These are phyloP conservation scores for Amphilophus citrinellus DNA, from an alignment of 2,113 vertebrate species.

Conservation along the genomic window DNA sequence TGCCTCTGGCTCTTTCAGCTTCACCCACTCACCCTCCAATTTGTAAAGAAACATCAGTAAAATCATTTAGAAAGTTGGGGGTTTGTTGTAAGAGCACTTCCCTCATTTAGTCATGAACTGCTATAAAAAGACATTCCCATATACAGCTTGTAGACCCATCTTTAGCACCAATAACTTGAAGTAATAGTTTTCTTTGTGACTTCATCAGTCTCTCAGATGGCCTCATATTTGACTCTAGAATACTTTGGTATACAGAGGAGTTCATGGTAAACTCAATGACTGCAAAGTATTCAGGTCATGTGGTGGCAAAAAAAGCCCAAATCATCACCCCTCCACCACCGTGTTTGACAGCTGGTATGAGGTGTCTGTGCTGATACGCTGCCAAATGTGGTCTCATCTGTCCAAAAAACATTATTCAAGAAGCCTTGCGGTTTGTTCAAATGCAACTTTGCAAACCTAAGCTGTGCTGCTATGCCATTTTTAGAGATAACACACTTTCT, in stretches of 20 bases:
- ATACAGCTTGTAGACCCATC: neutral
- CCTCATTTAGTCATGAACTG: neutral
- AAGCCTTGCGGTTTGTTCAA: neutral
- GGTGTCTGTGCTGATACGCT: neutral
- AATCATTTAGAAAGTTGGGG: too few species aligned
- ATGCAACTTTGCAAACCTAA: slow-evolving; percentile 1
- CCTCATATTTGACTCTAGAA: neutral
- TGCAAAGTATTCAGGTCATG: neutral
- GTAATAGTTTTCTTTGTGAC: neutral
- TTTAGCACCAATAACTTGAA: neutral
- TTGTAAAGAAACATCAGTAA: neutral
- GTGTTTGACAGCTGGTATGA: neutral
- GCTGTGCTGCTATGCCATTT: neutral
- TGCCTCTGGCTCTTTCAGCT: neutral
- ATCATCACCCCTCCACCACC: neutral
- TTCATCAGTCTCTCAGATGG: neutral
- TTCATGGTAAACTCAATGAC: neutral
- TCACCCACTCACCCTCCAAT: neutral
- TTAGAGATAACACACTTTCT: neutral
- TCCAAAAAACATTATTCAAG: neutral
- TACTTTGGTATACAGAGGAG: neutral
- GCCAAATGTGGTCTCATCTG: neutral
- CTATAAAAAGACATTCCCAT: neutral
- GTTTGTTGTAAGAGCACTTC: too few species aligned
- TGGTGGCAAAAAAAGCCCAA: neutral